Evolutionary conservation across 2,113 vertebrate species (phyloP).

Genomic region (Puntigrus tetrazona): DNA sequence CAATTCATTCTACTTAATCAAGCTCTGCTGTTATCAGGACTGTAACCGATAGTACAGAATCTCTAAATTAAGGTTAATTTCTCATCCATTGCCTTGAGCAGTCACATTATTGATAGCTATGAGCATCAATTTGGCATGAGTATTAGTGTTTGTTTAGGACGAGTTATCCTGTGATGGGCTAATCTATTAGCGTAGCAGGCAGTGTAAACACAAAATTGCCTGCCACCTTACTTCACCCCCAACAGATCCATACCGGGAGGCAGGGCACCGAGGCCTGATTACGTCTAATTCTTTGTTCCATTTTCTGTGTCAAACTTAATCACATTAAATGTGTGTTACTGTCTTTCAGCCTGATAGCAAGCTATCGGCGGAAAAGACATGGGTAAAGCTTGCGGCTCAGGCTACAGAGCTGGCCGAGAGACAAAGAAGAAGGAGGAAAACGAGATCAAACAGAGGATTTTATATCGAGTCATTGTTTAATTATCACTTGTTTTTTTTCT

Average conservation of each 20-base stretch:
- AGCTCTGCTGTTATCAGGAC: conserved; percentile 53
- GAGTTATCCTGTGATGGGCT: conserved; percentile 59
- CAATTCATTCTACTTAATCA: conserved; percentile 56
- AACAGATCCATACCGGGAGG: conserved; percentile 35
- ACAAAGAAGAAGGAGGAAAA: not conserved
- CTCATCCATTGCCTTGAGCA: conserved; percentile 64
- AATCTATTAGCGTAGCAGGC: conserved; percentile 45
- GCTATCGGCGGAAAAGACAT: not conserved
- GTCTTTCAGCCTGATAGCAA: conserved; percentile 27
- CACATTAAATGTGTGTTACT: conserved; percentile 48
- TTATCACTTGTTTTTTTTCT: conserved; percentile 14
- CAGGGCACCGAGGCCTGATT: conserved; percentile 37
- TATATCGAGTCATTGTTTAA: conserved; percentile 28
- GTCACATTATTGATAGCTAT: conserved; percentile 67
- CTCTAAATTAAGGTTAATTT: conserved; percentile 71
- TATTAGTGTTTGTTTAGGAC: conserved; percentile 58
- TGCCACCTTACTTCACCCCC: conserved; percentile 33
- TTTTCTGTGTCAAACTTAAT: conserved; percentile 59
- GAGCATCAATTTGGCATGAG: conserved; percentile 61
- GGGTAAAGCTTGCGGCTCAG: not conserved
- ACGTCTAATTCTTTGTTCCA: conserved; percentile 36
- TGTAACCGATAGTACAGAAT: conserved; percentile 64
- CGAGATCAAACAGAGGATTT: not conserved
- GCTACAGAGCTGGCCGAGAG: not conserved
- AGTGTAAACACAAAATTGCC: conserved; percentile 42